Evolutionary conservation across 2,113 vertebrate genomes (phyloP).

Genomic region (Megaceryle maxima): DNA sequence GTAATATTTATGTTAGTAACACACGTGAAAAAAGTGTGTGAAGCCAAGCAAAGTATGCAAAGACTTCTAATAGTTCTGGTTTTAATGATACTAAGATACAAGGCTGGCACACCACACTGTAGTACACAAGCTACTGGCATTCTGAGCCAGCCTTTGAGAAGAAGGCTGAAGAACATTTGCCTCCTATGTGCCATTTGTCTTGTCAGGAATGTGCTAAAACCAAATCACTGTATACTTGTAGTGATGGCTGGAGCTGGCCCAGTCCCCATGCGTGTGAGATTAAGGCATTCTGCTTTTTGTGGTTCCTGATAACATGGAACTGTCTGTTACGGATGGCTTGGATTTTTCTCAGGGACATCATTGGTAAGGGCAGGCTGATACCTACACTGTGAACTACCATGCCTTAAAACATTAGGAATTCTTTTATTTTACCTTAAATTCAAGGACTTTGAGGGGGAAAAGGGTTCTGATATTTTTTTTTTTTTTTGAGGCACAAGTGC

Average conservation of each 20-base stretch:
- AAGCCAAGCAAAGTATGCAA: background rate
- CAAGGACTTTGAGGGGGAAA: background rate
- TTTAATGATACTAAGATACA: background rate
- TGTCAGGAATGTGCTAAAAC: conserved; percentile 9
- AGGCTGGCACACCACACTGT: background rate
- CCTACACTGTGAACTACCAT: background rate
- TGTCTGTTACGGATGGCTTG: background rate
- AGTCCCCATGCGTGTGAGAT: background rate
- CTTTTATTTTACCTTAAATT: background rate
- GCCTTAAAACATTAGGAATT: background rate
- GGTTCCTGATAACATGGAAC: background rate
- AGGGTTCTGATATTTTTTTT: background rate
- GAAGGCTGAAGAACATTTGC: background rate
- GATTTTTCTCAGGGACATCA: background rate
- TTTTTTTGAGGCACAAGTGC: background rate
- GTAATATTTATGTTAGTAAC: background rate
- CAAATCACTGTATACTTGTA: background rate
- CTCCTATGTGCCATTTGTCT: conserved; percentile 3
- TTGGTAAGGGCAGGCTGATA: background rate
- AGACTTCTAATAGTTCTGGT: background rate
- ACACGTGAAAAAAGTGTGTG: background rate
- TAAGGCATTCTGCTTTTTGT: background rate
- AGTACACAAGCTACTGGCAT: background rate
- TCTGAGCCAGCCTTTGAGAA: background rate
- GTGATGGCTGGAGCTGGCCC: background rate